Conservation (phyloP, 2,113 vertebrate genomes). For the Prunella fulvescens region DNA sequence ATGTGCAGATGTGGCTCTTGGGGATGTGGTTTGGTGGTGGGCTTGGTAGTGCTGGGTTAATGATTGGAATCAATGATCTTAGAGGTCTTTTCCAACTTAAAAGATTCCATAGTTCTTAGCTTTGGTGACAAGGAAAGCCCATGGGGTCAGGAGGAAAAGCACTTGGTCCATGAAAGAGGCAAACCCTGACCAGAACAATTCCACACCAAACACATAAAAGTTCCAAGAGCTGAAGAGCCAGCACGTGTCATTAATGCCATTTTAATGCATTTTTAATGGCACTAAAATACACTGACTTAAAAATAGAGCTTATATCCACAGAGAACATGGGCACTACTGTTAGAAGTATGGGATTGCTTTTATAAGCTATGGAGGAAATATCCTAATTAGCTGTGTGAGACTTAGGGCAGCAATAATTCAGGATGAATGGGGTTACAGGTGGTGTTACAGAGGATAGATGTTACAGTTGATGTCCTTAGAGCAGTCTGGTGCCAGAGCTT, state of each 20-base stretch:
- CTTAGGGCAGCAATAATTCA: background rate
- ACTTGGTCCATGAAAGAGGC: accelerated
- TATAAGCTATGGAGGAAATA: background rate
- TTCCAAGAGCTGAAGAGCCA: background rate
- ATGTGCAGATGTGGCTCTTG: too few relatives aligned
- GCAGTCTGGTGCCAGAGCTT: background rate
- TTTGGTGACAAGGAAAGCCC: background rate
- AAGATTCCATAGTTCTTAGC: background rate
- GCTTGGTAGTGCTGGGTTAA: background rate
- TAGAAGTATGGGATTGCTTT: background rate
- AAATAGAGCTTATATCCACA: background rate
- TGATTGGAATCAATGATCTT: background rate
- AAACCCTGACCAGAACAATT: background rate
- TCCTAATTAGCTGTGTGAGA: background rate
- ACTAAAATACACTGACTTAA: background rate
- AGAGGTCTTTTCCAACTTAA: background rate
- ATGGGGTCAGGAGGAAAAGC: background rate
- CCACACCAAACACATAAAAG: background rate
- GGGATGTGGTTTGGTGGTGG: background rate
- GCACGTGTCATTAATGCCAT: background rate
- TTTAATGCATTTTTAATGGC: background rate
- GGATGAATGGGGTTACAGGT: background rate
- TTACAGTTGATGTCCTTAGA: background rate
- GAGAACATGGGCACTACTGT: background rate
- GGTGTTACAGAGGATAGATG: background rate